Percentiles rank a stretch among this genome's conserved stretches.
Conservation (phyloP, 2,797 vertebrate species). For the Craterocephalus amniculus region DNA sequence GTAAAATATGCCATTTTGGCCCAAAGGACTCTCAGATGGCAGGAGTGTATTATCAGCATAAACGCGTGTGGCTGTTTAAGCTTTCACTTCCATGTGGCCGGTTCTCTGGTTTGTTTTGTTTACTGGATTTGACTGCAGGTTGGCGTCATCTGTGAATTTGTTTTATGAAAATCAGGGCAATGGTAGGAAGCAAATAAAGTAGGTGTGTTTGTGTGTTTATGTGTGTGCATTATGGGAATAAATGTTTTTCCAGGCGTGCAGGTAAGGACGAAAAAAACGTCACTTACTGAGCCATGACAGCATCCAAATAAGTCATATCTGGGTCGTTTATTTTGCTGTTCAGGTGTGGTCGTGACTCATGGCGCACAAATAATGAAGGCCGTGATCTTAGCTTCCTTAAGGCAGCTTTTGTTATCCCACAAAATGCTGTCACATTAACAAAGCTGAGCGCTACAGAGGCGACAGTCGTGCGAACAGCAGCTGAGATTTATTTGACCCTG, state of each 20-base stretch:
- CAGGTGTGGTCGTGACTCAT: constrained; percentile 42
- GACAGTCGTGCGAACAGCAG: constrained; percentile 8
- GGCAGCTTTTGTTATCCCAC: constrained; percentile 30
- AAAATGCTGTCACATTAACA: constrained; percentile 13
- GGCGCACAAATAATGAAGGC: constrained; percentile 9
- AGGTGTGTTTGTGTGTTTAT: constrained; percentile 7
- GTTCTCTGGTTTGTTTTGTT: constrained; percentile 30
- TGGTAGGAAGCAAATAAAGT: constrained; percentile 50
- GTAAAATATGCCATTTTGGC: background rate
- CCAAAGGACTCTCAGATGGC: background rate
- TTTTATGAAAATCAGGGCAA: constrained; percentile 72
- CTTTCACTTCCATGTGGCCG: background rate
- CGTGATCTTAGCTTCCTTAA: constrained; percentile 12
- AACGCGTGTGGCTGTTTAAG: background rate
- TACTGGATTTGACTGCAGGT: constrained; percentile 66
- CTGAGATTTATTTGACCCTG: constrained; percentile 45
- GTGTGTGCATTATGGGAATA: constrained; percentile 1
- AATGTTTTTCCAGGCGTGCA: constrained; percentile 1
- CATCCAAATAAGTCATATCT: constrained; percentile 61
- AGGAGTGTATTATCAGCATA: background rate
- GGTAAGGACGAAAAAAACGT: constrained; percentile 30
- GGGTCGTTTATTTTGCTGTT: constrained; percentile 32
- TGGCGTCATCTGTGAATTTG: constrained; percentile 65
- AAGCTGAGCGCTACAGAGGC: constrained; percentile 1
- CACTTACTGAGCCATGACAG: constrained; percentile 41